Evolutionary conservation across 2,113 vertebrate species (phyloP), one percentile per base, ranked within the genome.

Genomic region (Bostrychus sinensis): DNA sequence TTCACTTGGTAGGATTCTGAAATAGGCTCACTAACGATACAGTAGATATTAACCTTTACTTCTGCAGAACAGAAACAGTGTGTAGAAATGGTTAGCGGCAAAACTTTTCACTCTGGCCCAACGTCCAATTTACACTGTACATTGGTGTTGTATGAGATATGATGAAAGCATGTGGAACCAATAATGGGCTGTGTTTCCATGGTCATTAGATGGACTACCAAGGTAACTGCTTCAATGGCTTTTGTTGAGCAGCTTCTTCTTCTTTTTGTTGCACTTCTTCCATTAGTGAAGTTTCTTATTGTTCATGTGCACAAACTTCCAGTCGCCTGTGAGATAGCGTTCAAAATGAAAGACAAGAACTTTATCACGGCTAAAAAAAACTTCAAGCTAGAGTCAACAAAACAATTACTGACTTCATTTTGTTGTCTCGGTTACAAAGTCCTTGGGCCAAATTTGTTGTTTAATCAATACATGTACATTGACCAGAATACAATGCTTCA

Each of bases 71-170:
- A n/a, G n/a, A n/a, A n/a, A n/a, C n/a, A n/a, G n/a, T n/a, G n/a
- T n/a, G n/a, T 32, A 32, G 30, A 32, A 32, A 32, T 32, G 14
- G 14, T 39, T 39, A 14, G 37, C 37, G 11, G 37, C 37, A 39
- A 8, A 39, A 48, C 30, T 0, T 68, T 66, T 57, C 50, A 45
- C 51, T 30, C 23, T 16, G 32, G 17, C 46, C n/a, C 53, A 53
- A 71, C 37, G 16, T 60, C 13, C 46, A 53, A 71, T 77, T 61
- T 77, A 58, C 53, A 69, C 19, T 68, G 46, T 70, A 68, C 68
- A 32, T 41, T 39, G 42, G 36, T 57, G 23, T 43, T 39, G 25
- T 51, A 32, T 26, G 68, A 72, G 64, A 66, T 20, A 11, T 3
- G n/a, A 63, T 71, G 19, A 61, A 48, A 70, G 56, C 22, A 25